Evolutionary conservation across 1,140 invertebrate genomes (phyloP).

Genomic region (Wasmannia auropunctata): DNA sequence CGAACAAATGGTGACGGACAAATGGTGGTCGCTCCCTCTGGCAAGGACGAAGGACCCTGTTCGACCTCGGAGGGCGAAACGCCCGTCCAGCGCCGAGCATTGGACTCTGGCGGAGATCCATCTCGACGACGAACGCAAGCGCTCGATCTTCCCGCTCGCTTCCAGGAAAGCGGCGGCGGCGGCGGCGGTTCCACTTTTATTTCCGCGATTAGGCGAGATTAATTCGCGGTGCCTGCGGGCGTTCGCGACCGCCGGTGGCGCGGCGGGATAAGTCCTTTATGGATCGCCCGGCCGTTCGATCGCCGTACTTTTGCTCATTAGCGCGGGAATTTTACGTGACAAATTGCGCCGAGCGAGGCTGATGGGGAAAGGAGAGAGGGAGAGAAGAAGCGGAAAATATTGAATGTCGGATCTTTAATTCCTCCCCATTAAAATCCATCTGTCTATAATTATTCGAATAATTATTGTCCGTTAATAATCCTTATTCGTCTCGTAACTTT

Average conservation of each 20-base stretch:
- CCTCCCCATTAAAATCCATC: background rate
- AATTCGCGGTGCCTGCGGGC: conserved; percentile 32
- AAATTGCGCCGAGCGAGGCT: background rate
- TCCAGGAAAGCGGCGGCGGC: too few species aligned
- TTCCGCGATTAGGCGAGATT: conserved; percentile 49
- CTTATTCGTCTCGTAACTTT: background rate
- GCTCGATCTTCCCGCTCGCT: conserved; percentile 44
- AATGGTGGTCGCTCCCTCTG: conserved; percentile 29
- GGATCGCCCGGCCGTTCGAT: conserved; percentile 25
- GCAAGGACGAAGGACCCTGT: conserved; percentile 48
- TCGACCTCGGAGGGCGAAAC: background rate
- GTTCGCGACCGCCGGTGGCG: conserved; percentile 1
- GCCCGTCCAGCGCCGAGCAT: background rate
- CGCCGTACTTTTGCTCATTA: conserved; percentile 30
- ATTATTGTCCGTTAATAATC: conserved; percentile 1
- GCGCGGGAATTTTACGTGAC: conserved; percentile 22
- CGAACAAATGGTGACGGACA: conserved; percentile 19
- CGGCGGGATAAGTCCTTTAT: conserved; percentile 32
- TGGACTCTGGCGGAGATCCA: background rate
- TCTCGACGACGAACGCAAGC: conserved; percentile 26
- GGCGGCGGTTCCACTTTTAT: conserved; percentile 26
- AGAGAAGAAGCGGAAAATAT: background rate
- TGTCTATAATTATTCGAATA: conserved; percentile 7
- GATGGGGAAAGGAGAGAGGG: background rate
- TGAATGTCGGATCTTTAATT: background rate